Evolutionary conservation across 37 sponge, comb jelly and placozoan genomes (phyloP), one percentile per base, ranked within the genome.

Genomic region (Oopsacas minuta): DNA sequence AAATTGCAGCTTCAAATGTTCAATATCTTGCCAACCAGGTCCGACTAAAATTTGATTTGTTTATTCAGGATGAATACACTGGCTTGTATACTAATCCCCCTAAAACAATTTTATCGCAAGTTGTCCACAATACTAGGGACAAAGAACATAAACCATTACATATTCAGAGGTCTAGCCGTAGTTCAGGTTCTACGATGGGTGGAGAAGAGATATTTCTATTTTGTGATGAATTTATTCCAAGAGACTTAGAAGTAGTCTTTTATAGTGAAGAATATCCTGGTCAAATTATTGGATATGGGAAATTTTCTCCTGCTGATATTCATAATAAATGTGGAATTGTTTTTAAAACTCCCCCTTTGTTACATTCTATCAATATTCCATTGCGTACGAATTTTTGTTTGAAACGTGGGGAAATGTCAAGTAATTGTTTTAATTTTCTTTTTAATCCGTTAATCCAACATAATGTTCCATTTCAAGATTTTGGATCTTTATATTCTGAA

Each of bases 151-250:
- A 61, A 12, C 75, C 75, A 5, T 61, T 61, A 61, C 75, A 61
- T 61, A 61, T 61, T 20, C 75, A 20, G 5, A 61, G 75, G 28
- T 61, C 28, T 12, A 61, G 75, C 28, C 75, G 75, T 12, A 61
- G 32, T 32, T 61, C 75, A 10, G 75, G 75, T 25, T 61, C 75
- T 20, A 25, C 75, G 7, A 61, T 25, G 20, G 75, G 75, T 61
- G 30, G 30, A 25, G 75, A 61, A 3, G 17, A 61, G 28, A n/a
- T 61, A 25, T 61, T 61, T 61, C 30, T 61, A 3, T 61, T 61
- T 61, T 61, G 75, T 61, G 75, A 61, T 61, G 75, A 61, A 61
- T 61, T 61, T 61, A 61, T 61, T 61, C 30, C 75, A 25, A 61
- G 28, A n/a, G 75, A 61, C 30, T n/a, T 61, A 61, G 75, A 61